Percentiles rank a stretch among this genome's conserved stretches.
These are phyloP conservation scores for Gadopsis bispinosus DNA, from an alignment of 2,797 vertebrate genomes.

Conservation along the genomic window DNA sequence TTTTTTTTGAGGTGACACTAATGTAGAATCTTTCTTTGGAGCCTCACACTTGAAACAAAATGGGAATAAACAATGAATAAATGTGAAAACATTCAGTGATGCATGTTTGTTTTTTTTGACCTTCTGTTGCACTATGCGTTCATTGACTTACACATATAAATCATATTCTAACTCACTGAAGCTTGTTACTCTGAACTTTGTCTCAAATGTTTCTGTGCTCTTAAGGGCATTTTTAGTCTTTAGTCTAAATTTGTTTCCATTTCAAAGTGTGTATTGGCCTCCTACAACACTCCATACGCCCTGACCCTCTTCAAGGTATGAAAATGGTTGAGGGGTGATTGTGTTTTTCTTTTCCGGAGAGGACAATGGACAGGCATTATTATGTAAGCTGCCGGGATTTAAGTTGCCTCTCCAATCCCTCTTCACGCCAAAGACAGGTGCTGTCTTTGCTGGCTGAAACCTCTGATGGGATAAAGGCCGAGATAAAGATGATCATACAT, in stretches of 20 bases:
- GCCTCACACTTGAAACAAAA: background rate
- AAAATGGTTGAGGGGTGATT: conserved; percentile 46
- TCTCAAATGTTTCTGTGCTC: background rate
- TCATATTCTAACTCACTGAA: background rate
- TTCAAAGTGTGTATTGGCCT: background rate
- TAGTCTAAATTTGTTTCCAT: conserved; percentile 18
- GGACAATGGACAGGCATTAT: conserved; percentile 49
- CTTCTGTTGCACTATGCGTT: background rate
- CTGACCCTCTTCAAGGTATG: conserved; percentile 30
- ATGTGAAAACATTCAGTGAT: background rate
- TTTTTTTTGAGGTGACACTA: background rate
- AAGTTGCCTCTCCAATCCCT: conserved; percentile 54
- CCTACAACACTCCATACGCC: background rate
- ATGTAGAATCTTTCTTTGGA: background rate
- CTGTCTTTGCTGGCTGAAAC: conserved; percentile 22
- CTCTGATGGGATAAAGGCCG: conserved; percentile 30
- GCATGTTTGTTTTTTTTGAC: background rate
- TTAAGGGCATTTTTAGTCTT: too few relatives aligned
- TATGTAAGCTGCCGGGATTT: conserved; percentile 43
- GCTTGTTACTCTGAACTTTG: background rate
- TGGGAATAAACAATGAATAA: background rate
- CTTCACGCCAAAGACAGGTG: conserved; percentile 73
- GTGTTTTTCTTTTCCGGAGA: conserved; percentile 45
- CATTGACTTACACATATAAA: background rate
- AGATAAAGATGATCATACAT: conserved; percentile 53